Evolutionary conservation across 2,888 invertebrate species (phyloP), one percentile per base, ranked within the genome.

Genomic region (Eupelmus urozonus): DNA sequence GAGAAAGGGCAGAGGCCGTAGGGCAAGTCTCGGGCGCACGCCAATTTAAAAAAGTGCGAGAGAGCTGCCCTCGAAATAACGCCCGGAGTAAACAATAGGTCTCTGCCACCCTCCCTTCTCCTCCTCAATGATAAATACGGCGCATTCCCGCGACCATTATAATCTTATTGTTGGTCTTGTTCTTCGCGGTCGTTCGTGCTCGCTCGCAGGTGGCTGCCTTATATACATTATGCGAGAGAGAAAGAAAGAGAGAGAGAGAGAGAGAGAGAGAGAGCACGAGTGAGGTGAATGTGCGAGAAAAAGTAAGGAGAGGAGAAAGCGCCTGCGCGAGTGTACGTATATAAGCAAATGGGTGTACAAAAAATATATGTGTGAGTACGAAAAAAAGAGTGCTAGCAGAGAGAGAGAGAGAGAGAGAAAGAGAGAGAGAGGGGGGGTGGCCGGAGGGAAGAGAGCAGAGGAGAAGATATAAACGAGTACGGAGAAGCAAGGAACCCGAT

Each of bases 131-230:
- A 88, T 88, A 87, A 87, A 88, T 88, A 86, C 83, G 84, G 82
- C 82, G 85, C 84, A 85, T 85, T 87, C 85, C 84, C 84, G 82
- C 83, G 86, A 83, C 86, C 87, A 85, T 88, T 88, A 88, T 87
- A 85, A 87, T 87, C 87, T 87, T 85, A 88, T 88, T 87, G 87
- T 87, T 87, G 85, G 84, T 84, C 83, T 86, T 84, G 87, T 86
- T 88, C 85, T 82, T 85, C 83, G 81, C n/a, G 20, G 16, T 51
- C 29, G 13, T 18, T 40, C 40, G 3, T 25, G 7, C 51, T 5
- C 45, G 1, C 25, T 13, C 60, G n/a, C 27, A 45, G 13, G 45
- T 20, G 20, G 3, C 18, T 62, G 13, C 18, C n/a, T 20, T 51
- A 5, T 40, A 11, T 27, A 4, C 40, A n/a, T 40, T 16, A 42